These are phyloP conservation scores for Morus bassanus DNA, from an alignment of 2,797 vertebrate species.

Conservation along the genomic window DNA sequence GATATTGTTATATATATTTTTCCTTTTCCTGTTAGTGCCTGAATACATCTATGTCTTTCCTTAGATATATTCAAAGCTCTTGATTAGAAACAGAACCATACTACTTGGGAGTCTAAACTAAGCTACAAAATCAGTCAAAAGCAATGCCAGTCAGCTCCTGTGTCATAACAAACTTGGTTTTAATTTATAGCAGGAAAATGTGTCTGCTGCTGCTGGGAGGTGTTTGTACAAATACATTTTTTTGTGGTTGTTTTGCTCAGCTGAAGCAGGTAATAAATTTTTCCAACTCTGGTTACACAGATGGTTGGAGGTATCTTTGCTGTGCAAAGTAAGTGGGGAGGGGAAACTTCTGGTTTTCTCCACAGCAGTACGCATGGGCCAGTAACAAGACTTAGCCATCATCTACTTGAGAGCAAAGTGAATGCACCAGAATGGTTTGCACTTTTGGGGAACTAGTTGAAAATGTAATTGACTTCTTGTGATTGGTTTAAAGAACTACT, in stretches of 20 bases:
- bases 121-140: background rate
- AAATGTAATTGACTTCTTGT: background rate
- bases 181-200: background rate
- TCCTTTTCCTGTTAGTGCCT: background rate
- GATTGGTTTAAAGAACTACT: background rate
- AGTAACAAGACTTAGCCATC: background rate
- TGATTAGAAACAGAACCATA: background rate
- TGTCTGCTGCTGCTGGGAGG: background rate
- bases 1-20: background rate
- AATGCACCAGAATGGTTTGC: background rate
- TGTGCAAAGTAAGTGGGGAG: background rate
- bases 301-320: background rate
- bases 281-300: background rate
- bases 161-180: background rate
- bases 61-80: background rate
- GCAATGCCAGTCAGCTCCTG: background rate
- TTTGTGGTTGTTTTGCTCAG: background rate
- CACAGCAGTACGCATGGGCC: background rate
- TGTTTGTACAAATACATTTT: background rate
- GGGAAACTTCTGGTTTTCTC: background rate
- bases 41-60: background rate
- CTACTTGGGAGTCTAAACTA: background rate
- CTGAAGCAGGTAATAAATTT: background rate
- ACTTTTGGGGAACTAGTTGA: slow-evolving; percentile 12
- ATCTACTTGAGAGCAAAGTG: background rate